Percentiles rank a stretch among this genome's conserved stretches.
Evolutionary conservation across 64 coral and sea anemone genomes (phyloP).

Genomic region (Trachythela sp.): DNA sequence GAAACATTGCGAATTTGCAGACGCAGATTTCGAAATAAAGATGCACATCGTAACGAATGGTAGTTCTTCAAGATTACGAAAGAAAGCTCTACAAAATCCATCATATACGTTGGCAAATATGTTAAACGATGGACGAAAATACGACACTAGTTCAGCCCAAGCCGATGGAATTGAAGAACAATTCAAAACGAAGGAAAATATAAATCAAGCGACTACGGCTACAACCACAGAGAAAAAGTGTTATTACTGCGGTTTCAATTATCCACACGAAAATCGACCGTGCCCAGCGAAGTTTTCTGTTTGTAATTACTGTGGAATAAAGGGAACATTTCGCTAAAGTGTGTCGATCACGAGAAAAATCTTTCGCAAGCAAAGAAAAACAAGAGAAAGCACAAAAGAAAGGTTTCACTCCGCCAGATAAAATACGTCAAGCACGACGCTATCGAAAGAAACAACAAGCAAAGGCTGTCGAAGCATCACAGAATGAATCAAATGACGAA

Average conservation of each 20-base stretch:
- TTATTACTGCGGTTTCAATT: conserved; percentile 17
- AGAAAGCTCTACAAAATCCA: neutral
- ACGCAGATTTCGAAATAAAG: too few species aligned
- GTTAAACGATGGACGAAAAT: neutral
- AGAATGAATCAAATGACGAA: neutral
- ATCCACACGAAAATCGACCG: too few species aligned
- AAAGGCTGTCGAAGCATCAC: neutral
- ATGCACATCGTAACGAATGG: too few species aligned
- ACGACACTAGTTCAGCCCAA: neutral
- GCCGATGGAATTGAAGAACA: neutral
- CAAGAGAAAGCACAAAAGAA: neutral
- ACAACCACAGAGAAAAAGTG: neutral
- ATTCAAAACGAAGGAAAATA: neutral
- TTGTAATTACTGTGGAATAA: neutral
- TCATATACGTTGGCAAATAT: neutral
- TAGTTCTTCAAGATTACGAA: conserved; percentile 11
- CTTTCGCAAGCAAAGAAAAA: neutral
- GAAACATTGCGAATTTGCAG: too few species aligned
- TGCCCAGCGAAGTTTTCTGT: too few species aligned
- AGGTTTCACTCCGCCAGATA: too few species aligned
- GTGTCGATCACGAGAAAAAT: neutral
- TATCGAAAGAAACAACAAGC: neutral
- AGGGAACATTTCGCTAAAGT: conserved; percentile 16
- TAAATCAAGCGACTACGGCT: neutral
- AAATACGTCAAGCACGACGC: neutral